These are phyloP conservation scores for Heteronetta atricapilla DNA, from an alignment of 2,113 vertebrate genomes.

Conservation along the genomic window DNA sequence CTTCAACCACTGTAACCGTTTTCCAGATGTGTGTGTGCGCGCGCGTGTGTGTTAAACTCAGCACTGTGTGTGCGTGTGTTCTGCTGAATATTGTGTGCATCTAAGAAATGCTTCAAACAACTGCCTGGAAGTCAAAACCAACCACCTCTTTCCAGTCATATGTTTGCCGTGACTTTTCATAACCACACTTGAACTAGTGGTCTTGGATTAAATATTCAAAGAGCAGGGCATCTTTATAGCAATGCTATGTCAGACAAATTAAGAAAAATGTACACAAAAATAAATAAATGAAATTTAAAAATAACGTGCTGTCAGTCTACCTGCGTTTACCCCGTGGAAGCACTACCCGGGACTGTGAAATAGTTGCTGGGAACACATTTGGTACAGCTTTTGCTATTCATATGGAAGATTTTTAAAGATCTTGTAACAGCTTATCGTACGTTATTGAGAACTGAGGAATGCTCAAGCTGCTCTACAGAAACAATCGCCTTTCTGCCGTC, in stretches of 20 bases:
- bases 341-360: neutral
- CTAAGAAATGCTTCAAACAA: conserved; percentile 62
- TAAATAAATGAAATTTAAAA: conserved; percentile 74
- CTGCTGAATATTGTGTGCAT: conserved; percentile 47
- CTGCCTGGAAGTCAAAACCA: conserved; percentile 50
- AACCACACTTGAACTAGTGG: conserved; percentile 64
- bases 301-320: neutral
- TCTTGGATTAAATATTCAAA: conserved; percentile 47
- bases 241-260: conserved; percentile 63
- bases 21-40: neutral
- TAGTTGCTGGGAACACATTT: neutral
- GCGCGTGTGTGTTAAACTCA: neutral
- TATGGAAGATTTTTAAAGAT: neutral
- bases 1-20: conserved; percentile 42
- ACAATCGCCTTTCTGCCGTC: neutral
- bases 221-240: conserved; percentile 65
- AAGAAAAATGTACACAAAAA: conserved; percentile 72
- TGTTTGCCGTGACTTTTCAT: conserved; percentile 70
- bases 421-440: neutral
- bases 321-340: neutral
- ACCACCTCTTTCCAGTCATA: conserved; percentile 66
- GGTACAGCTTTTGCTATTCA: neutral
- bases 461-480: conserved; percentile 1
- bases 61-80: conserved; percentile 55
- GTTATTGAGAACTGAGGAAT: neutral